Conservation (phyloP, 2,888 invertebrate genomes). For the Nemotelus pantherinus region DNA sequence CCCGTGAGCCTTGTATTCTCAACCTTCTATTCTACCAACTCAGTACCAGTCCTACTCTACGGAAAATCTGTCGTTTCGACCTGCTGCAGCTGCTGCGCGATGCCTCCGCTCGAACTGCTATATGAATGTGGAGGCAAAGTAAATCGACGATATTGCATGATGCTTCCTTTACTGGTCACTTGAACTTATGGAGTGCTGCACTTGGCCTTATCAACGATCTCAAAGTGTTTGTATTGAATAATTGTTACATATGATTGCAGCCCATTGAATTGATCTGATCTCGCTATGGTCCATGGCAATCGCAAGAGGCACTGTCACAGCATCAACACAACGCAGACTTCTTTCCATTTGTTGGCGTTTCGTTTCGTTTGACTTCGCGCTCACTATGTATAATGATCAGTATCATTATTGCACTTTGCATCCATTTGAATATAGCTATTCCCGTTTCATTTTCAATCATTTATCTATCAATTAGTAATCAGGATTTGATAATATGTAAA, state of each 20-base stretch:
- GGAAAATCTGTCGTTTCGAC: constrained; percentile 16
- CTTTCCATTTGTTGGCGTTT: constrained; percentile 17
- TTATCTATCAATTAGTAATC: constrained; percentile 43
- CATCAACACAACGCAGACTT: constrained; percentile 21
- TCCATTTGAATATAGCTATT: constrained; percentile 38
- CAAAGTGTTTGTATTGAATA: constrained; percentile 50
- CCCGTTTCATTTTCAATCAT: constrained; percentile 30
- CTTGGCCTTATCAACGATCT: constrained; percentile 47
- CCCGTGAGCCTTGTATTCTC: neutral
- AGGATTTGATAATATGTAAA: constrained; percentile 12
- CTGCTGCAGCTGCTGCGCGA: neutral
- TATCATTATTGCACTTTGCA: constrained; percentile 40
- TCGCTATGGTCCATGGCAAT: constrained; percentile 35
- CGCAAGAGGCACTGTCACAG: constrained; percentile 8
- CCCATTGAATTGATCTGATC: constrained; percentile 50
- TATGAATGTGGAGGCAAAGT: neutral
- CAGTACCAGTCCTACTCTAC: neutral
- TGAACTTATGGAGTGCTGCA: constrained; percentile 42
- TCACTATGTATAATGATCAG: constrained; percentile 28
- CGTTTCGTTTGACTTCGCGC: neutral
- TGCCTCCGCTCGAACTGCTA: neutral
- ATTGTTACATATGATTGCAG: constrained; percentile 51
- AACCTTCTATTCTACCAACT: too few relatives aligned
- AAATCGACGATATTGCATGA: constrained; percentile 8
- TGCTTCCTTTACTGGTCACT: constrained; percentile 36